Evolutionary conservation across 1,140 invertebrate species (phyloP), one percentile per base, ranked within the genome.

Genomic region (Elymnias hypermnestra): DNA sequence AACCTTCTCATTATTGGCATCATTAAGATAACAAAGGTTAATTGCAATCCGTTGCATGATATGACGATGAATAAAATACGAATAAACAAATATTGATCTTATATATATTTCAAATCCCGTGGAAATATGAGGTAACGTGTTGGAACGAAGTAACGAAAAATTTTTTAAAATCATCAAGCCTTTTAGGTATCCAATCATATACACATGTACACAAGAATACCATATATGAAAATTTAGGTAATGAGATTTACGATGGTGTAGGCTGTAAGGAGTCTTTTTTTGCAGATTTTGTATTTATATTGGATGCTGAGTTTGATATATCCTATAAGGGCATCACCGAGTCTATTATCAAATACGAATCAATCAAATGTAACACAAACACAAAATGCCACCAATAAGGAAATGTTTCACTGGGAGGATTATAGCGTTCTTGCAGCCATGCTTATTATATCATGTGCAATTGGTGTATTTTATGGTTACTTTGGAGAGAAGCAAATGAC

Each of bases 381-480:
- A 43, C 33, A 26, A 29, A 66, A 63, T 54, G 58, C 42, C 12
- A 59, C 57, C 5, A 14, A 59, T 9, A 42, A 33, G 3, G 66
- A 67, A 43, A 26, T 78, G 8, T 92, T 92, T 61, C 88, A 83
- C 35, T 92, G 91, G 91, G 83, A 83, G 8, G 93, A 95, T 72
- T 95, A 94, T 60, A 67, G 83, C 5, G 91, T 95, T 1, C 76
- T 95, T n/a, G 89, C 74, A 0, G 67, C 86, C 0, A 94, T 95
- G 91, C 73, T 95, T 3, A 31, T 91, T 0, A 83, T 93, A 0
- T 95, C 94, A 1, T 91, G 92, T 44, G 88, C 89, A 3, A 95
- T 96, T 37, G 95, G 95, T 0, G 83, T 94, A 0, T 96, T 94
- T 71, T 95, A 94, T 68, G 94, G 91, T 9, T 94, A 91, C 56